Percentiles rank a stretch among this genome's conserved stretches.
These are phyloP conservation scores for Sarcophaga carnaria DNA, from an alignment of 2,888 invertebrate genomes.

Conservation along the genomic window DNA sequence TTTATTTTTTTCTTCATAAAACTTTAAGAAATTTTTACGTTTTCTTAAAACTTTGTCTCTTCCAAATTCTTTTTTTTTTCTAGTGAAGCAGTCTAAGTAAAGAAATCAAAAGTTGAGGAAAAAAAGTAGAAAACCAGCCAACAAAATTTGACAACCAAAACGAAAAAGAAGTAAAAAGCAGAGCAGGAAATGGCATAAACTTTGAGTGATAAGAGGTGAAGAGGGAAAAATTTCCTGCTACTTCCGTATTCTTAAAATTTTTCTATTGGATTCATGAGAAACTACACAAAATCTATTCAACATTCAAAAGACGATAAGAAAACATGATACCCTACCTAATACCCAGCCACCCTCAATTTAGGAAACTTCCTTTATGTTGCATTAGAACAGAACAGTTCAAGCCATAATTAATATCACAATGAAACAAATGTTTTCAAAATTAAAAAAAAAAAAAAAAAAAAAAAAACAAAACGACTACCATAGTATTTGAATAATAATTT, in stretches of 20 bases:
- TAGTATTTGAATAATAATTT: no score
- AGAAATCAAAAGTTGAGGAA: neutral
- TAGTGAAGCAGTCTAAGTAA: neutral
- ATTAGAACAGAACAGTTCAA: no score
- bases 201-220: neutral
- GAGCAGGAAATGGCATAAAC: neutral
- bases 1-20: neutral
- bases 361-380: no score
- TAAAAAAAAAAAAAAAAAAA: no score
- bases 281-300: no score
- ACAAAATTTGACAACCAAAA: neutral
- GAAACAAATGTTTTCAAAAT: no score
- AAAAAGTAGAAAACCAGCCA: neutral
- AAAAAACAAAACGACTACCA: no score
- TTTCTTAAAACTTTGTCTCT: neutral
- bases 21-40: neutral
- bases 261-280: neutral
- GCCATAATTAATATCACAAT: no score
- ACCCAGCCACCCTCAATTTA: no score
- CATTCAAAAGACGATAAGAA: no score
- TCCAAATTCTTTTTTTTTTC: neutral
- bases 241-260: neutral
- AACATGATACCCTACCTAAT: no score
- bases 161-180: neutral
- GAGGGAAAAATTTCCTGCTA: neutral